Evolutionary conservation across 2,888 invertebrate genomes (phyloP), one percentile per base, ranked within the genome.

Genomic region (Leucoma salicis): DNA sequence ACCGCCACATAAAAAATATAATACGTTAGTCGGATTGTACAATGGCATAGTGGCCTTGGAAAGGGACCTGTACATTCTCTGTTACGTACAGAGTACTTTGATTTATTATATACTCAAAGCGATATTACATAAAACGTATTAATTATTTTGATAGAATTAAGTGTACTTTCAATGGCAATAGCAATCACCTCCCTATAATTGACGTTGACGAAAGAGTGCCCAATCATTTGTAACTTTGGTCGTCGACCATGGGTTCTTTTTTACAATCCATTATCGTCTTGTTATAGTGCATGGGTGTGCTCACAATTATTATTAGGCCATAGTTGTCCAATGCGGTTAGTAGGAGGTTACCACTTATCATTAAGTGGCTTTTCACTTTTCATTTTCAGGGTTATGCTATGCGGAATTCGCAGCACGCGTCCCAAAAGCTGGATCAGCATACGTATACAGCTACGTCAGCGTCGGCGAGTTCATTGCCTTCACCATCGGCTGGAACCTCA

Each of bases 401-500:
- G 97, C 97, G 0, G 97, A 97, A 80, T 97, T 97, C 71, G 97
- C 96, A 0, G 94, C 95, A 0, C 90, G 96, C 40, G 96, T 97
- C 0, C 97, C 97, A 0, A 94, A 94, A 71, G 96, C 97, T 0
- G 97, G 97, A 0, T 97, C 97, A 0, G 97, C 97, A 0, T 98
- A 98, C 74, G 93, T 96, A 0, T 98, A 98, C 88, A 97, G 95
- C 70, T 97, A 96, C 74, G 95, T 97, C 6, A 95, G 96, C 44
- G 94, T 97, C 3, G 97, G 97, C 0, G 97, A 98, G 86, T 94
- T 97, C 70, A 92, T 95, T 31, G 97, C 97, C 1, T 98, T 97
- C 80, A 91, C 96, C 27, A 96, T 98, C 66, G 98, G 98, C 14
- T 98, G 98, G 98, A 97, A 97, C 82, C 92, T 98, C 34, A 95